Conservation (phyloP, 2,113 vertebrate species). For the mouse (Mus musculus) region GRCm39 chr6:12852501-12853000, state of each 20-base stretch:
- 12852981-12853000: not conserved
- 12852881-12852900: not conserved
- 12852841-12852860: not conserved
- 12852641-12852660: not conserved
- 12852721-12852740: not conserved
- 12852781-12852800: not conserved
- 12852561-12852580: not conserved
- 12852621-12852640: not conserved
- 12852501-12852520: conserved; percentile 14
- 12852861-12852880: not conserved
- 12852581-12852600: not conserved
- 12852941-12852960: not conserved
- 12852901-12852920: not conserved
- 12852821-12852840: not conserved
- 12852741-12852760: not conserved
- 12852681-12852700: not conserved
- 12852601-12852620: not conserved
- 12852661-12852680: not conserved
- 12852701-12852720: not conserved
- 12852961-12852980: not conserved
- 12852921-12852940: not conserved
- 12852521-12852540: not conserved
- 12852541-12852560: not conserved
- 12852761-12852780: not conserved
- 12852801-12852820: not conserved